phyloP scores from a whole-genome alignment of 2,888 invertebrate species.

The Drosophila quinaria region DNA sequence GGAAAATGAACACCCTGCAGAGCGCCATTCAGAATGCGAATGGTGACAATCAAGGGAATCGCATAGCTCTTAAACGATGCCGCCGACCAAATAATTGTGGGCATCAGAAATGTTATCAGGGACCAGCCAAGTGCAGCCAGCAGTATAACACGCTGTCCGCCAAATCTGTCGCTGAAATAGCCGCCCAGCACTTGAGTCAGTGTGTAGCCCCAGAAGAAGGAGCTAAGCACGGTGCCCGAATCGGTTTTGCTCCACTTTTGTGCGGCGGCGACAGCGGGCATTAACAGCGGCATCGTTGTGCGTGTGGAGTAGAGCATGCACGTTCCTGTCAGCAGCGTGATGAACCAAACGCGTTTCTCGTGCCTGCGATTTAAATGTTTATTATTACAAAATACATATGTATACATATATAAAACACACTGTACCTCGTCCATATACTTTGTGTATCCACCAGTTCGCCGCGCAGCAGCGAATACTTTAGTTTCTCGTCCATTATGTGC shows the following conservation, averaged over 20 bases:
- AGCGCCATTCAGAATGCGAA: slow-evolving; percentile 89
- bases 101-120: slow-evolving; percentile 87
- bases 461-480: slow-evolving; percentile 85
- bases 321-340: slow-evolving; percentile 88
- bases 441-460: slow-evolving; percentile 85
- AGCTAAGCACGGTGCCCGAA: slow-evolving; percentile 89
- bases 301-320: slow-evolving; percentile 89
- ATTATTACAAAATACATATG: neutral
- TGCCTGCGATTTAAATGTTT: slow-evolving; percentile 76
- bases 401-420: no score
- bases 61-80: slow-evolving; percentile 84
- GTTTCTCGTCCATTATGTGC: slow-evolving; percentile 82
- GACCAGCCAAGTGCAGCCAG: slow-evolving; percentile 88
- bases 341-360: slow-evolving; percentile 88
- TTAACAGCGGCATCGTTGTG: slow-evolving; percentile 89
- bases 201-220: slow-evolving; percentile 92
- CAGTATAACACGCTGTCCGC: slow-evolving; percentile 89
- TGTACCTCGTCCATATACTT: slow-evolving; percentile 85
- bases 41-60: slow-evolving; percentile 87
- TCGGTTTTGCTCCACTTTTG: slow-evolving; percentile 90
- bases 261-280: slow-evolving; percentile 88
- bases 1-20: slow-evolving; percentile 90
- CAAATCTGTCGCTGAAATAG: slow-evolving; percentile 88
- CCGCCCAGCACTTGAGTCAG: slow-evolving; percentile 88
- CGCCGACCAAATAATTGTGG: slow-evolving; percentile 86